Base-by-base conservation (phyloP, 2,113 vertebrate genomes). In the Gambusia affinis region DNA sequence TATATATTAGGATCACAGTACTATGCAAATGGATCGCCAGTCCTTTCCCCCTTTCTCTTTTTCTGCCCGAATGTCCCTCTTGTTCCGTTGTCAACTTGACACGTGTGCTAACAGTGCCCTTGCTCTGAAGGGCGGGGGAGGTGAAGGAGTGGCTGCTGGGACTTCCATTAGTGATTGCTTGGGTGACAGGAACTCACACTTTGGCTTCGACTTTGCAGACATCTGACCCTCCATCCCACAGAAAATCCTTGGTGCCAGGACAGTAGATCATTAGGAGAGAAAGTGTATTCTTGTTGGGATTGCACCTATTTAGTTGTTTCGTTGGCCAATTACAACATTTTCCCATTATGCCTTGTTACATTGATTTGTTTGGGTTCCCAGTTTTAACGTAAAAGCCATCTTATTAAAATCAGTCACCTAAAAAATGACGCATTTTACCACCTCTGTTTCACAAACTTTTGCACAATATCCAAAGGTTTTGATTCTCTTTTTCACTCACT, bases 1-100 rank as follows among this genome's bases (percentile, higher is more conserved):
- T 94, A 94, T 94, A 94, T 90, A 94, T 94, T 93, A 93, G 93
- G 92, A 91, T 92, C 92, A 93, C 90, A 87, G 84, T 79, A 80
- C 65, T 92, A 94, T 94, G 91, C 88, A 93, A 93, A 94, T 93
- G 63, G 15, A 0, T 73, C 29, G 39, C 64, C 10, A 72, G 67
- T 85, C 83, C 85, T 82, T 73, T 82, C 68, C 78, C 80, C 76
- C 67, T 81, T 79, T 87, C 81, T 84, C 87, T 81, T 86, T 81
- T 82, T 86, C 81, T 91, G 85, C 84, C 84, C 86, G 78, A 85
- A 83, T 86, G 89, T 92, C 88, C 91, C 88, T 92, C 89, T 91
- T 92, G 90, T 93, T 91, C 86, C 81, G 80, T 89, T 87, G 85
- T 72, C 71, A 85, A 82, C 80, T 91, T 91, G 89, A 92, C 89